These are phyloP conservation scores for Spinibarbus caldwelli DNA, from an alignment of 2,797 vertebrate species.

Conservation along the genomic window DNA sequence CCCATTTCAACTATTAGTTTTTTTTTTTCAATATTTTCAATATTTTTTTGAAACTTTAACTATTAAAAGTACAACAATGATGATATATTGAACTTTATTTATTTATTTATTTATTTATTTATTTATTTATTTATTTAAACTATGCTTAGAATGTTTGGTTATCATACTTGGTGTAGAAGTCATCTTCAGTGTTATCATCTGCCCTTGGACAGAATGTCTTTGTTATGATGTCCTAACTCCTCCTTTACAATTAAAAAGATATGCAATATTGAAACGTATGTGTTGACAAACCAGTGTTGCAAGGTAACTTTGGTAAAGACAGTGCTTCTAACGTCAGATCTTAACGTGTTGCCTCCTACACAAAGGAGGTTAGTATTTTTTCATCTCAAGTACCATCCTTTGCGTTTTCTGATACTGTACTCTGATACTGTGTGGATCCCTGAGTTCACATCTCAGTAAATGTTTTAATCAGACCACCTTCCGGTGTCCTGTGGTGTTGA, in stretches of 20 bases:
- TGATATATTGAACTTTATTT: not conserved
- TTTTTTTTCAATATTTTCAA: no score
- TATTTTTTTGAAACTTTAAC: not conserved
- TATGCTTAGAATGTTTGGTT: not conserved
- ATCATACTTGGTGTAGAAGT: constrained; percentile 5
- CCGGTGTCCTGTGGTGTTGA: constrained; percentile 5
- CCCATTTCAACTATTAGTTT: not conserved
- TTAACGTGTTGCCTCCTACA: not conserved
- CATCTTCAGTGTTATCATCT: not conserved
- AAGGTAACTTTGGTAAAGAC: constrained; percentile 2
- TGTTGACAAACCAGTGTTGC: constrained; percentile 70
- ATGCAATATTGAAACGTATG: not conserved
- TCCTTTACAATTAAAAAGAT: not conserved
- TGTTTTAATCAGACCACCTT: not conserved
- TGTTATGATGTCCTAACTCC: constrained; percentile 7
- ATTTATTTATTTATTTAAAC: not conserved
- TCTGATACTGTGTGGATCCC: not conserved
- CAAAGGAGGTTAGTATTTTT: not conserved
- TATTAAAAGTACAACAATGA: not conserved
- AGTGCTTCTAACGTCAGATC: constrained; percentile 6
- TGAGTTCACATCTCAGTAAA: constrained; percentile 1
- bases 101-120: not conserved
- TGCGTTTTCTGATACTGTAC: not conserved
- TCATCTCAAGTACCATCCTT: not conserved
- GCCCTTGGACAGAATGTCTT: constrained; percentile 15